A percentile compares a stretch with the other conserved stretches of the same genome.
These are phyloP conservation scores for Barypeithes pellucidus DNA, from an alignment of 2,888 invertebrate species.

Conservation along the genomic window DNA sequence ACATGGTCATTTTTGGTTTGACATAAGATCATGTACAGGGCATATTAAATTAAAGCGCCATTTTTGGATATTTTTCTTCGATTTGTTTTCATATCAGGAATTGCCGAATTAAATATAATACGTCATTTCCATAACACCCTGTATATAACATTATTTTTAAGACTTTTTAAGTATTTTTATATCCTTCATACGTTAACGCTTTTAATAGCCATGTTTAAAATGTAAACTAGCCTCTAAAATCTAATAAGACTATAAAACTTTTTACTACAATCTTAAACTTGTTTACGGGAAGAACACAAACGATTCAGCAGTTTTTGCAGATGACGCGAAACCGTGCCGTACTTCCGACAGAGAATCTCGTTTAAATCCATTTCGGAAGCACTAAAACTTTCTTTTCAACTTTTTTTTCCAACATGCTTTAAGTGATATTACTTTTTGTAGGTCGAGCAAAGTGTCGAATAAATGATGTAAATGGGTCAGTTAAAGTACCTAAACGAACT, in stretches of 20 bases:
- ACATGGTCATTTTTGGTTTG: too few relatives aligned
- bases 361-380: constrained; percentile 33
- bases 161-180: too few relatives aligned
- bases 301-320: constrained; percentile 30
- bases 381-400: constrained; percentile 25
- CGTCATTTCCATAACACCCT: too few relatives aligned
- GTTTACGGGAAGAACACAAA: constrained; percentile 14
- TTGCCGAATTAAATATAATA: too few relatives aligned
- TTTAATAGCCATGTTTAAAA: too few relatives aligned
- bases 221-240: not conserved
- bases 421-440: constrained; percentile 24
- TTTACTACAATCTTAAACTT: constrained; percentile 14
- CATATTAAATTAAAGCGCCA: too few relatives aligned
- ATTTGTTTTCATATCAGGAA: too few relatives aligned
- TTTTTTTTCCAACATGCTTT: constrained; percentile 16
- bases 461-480: not conserved
- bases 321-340: constrained; percentile 12
- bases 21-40: too few relatives aligned
- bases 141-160: too few relatives aligned
- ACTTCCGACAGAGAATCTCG: constrained; percentile 26
- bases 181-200: too few relatives aligned
- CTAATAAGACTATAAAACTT: not conserved
- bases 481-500: not conserved
- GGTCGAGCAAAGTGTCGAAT: not conserved
- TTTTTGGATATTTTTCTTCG: too few relatives aligned